phyloP scores from a whole-genome alignment of 1,140 invertebrate species.

The Schlechtendalia chinensis region DNA sequence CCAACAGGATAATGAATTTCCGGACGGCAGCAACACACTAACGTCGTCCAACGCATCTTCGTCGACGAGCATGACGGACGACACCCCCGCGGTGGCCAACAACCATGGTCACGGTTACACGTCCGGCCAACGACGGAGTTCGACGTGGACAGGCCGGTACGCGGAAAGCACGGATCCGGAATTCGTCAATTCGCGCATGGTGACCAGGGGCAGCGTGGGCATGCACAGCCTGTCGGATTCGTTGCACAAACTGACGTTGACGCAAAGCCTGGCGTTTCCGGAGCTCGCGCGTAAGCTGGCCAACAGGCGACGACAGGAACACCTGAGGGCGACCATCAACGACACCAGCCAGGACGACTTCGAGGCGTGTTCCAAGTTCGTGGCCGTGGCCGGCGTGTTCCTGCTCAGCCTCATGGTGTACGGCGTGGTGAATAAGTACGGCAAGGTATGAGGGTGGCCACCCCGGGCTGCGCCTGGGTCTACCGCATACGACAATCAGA shows the following conservation, averaged over 20 bases:
- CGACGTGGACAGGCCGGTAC: constrained; percentile 61
- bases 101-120: constrained; percentile 57
- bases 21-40: constrained; percentile 54
- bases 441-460: constrained; percentile 73
- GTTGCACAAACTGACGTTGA: constrained; percentile 73
- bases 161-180: constrained; percentile 69
- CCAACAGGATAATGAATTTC: constrained; percentile 58
- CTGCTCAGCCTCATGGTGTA: constrained; percentile 72
- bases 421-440: constrained; percentile 73
- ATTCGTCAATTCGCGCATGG: constrained; percentile 67
- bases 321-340: constrained; percentile 54
- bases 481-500: neutral
- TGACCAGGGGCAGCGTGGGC: constrained; percentile 68
- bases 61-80: constrained; percentile 56
- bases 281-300: constrained; percentile 69
- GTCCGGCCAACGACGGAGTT: constrained; percentile 57
- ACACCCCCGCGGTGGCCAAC: constrained; percentile 53
- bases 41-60: constrained; percentile 64
- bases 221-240: constrained; percentile 71
- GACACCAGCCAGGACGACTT: constrained; percentile 59
- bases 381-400: constrained; percentile 69
- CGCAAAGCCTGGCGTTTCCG: constrained; percentile 71
- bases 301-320: constrained; percentile 63
- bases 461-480: constrained; percentile 59
- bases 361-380: constrained; percentile 55